Evolutionary conservation across 2,797 vertebrate species (phyloP).

Genomic region (Acomys russatus): DNA sequence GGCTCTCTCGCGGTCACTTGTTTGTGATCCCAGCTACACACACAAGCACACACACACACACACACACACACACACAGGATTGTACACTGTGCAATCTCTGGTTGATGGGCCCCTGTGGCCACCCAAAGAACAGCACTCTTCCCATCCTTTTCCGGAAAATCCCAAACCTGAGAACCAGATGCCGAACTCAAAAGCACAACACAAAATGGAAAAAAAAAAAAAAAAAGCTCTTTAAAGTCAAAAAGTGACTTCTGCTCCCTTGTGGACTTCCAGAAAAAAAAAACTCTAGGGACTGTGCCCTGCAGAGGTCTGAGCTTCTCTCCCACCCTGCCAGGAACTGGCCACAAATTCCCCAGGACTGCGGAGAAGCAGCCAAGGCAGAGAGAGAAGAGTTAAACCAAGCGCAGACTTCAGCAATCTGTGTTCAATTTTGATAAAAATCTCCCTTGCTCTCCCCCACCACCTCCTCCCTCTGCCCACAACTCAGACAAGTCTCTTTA

Average conservation of each 20-base stretch:
- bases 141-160: constrained; percentile 61
- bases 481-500: constrained; percentile 80
- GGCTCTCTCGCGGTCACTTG: constrained; percentile 68
- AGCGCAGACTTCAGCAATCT: constrained; percentile 85
- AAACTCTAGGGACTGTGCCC: background rate
- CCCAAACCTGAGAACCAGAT: constrained; percentile 55
- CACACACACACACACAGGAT: background rate
- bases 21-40: constrained; percentile 61
- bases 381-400: constrained; percentile 83
- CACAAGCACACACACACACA: too few species aligned
- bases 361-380: constrained; percentile 63
- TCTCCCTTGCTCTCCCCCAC: constrained; percentile 78
- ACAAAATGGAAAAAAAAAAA: constrained; percentile 3
- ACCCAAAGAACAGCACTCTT: background rate
- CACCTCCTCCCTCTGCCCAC: constrained; percentile 69
- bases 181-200: background rate
- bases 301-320: background rate
- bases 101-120: background rate
- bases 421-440: constrained; percentile 88
- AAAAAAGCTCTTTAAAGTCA: background rate
- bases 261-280: constrained; percentile 47
- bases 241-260: constrained; percentile 49
- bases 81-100: constrained; percentile 52
- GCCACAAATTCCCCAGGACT: background rate
- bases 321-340: background rate